phyloP scores from a whole-genome alignment of 2,888 invertebrate species.

The Petrolisthes cinctipes region DNA sequence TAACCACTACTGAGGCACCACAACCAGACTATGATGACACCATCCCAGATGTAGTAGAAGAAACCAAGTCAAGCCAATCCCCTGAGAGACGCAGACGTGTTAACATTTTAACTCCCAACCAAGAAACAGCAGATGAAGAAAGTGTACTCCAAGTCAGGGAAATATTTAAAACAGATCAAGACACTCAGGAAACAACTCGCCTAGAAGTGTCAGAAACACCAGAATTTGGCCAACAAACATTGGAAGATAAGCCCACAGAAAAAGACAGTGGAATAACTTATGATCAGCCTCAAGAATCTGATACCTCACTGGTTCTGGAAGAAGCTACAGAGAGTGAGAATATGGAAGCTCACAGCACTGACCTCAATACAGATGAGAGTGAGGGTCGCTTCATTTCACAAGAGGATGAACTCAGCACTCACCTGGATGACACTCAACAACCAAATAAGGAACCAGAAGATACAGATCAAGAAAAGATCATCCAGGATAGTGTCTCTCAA shows the following conservation, averaged over 20 bases:
- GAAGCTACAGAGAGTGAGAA: neutral
- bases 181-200: constrained; percentile 31
- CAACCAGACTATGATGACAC: neutral
- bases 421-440: neutral
- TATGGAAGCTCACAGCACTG: neutral
- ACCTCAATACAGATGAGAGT: neutral
- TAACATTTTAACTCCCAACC: constrained; percentile 30
- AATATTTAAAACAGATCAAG: constrained; percentile 37
- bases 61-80: neutral
- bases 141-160: constrained; percentile 37
- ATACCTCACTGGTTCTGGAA: neutral
- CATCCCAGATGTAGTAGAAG: neutral
- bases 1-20: constrained; percentile 9
- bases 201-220: constrained; percentile 17
- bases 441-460: neutral
- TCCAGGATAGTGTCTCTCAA: neutral
- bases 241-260: neutral
- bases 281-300: neutral
- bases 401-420: neutral
- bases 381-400: neutral
- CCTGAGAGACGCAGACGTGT: neutral
- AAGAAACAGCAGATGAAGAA: neutral
- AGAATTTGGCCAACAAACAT: neutral
- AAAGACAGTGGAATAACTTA: neutral
- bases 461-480: neutral